Conservation (phyloP, 2,113 vertebrate genomes). For the Oostethus manadensis region DNA sequence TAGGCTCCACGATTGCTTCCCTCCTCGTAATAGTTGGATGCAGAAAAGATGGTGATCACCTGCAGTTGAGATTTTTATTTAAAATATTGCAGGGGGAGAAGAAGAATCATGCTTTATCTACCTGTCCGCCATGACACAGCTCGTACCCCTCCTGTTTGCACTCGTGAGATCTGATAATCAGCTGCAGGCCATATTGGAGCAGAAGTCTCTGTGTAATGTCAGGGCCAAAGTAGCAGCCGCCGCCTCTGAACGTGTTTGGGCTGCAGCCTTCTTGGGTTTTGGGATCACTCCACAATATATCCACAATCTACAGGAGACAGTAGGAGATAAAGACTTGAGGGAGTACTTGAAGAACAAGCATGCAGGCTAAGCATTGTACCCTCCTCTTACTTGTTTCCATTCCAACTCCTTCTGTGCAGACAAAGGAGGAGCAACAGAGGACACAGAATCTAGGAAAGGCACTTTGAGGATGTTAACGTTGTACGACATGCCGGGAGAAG, state of each 20-base stretch:
- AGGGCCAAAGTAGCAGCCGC: conserved; percentile 93
- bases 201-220: conserved; percentile 83
- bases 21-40: conserved; percentile 95
- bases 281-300: conserved; percentile 95
- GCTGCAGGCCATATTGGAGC: conserved; percentile 77
- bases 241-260: conserved; percentile 84
- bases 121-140: conserved; percentile 85
- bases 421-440: conserved; percentile 50
- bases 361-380: background rate
- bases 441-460: conserved; percentile 69
- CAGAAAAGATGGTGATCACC: conserved; percentile 97
- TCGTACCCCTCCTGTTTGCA: conserved; percentile 95
- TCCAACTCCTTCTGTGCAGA: conserved; percentile 69
- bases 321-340: no score
- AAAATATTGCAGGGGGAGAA: background rate
- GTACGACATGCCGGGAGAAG: conserved; percentile 49
- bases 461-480: conserved; percentile 52
- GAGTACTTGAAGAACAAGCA: background rate
- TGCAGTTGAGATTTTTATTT: conserved; percentile 35
- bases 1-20: conserved; percentile 95
- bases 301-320: conserved; percentile 72
- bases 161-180: conserved; percentile 92
- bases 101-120: conserved; percentile 37
- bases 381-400: conserved; percentile 84
- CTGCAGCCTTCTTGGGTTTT: conserved; percentile 80